phyloP scores from a whole-genome alignment of 1,140 invertebrate species.

The Zaprionus taronus region DNA sequence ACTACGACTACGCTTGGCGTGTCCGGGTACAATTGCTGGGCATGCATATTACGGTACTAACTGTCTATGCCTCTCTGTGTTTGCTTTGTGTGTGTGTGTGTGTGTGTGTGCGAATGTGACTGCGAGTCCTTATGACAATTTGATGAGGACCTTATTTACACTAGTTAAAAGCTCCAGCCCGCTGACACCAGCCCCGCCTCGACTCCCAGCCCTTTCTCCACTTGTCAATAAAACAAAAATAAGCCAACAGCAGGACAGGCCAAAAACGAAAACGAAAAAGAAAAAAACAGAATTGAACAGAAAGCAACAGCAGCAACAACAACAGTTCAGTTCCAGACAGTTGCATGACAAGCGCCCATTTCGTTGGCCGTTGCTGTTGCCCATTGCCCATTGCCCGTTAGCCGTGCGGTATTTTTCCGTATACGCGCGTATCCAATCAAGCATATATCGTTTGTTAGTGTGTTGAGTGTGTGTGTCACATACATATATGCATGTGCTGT shows the following conservation, averaged over 20 bases:
- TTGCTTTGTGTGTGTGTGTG: conserved; percentile 18
- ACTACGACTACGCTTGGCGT: conserved; percentile 48
- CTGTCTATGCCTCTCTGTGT: conserved; percentile 37
- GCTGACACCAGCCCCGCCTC: not conserved
- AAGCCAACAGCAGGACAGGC: conserved; percentile 53
- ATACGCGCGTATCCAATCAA: conserved; percentile 82
- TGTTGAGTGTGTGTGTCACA: conserved; percentile 22
- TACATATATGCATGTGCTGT: conserved; percentile 17
- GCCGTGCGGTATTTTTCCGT: conserved; percentile 69
- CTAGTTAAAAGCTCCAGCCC: conserved; percentile 75
- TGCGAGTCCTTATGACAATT: conserved; percentile 78
- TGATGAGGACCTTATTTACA: conserved; percentile 82
- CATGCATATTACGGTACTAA: conserved; percentile 59
- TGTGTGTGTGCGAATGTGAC: conserved; percentile 43
- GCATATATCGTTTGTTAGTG: conserved; percentile 67
- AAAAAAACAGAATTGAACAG: conserved; percentile 4
- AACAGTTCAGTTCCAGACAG: conserved; percentile 38
- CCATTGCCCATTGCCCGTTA: conserved; percentile 4
- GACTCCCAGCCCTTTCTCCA: not conserved
- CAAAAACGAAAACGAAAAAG: conserved; percentile 31
- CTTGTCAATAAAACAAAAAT: conserved; percentile 77
- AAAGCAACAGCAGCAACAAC: conserved; percentile 3
- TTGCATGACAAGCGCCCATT: conserved; percentile 78
- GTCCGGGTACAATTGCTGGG: conserved; percentile 56
- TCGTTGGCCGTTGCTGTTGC: conserved; percentile 53